Evolutionary conservation across 2,113 vertebrate species (phyloP).

Genomic region (Oryzias curvinotus): DNA sequence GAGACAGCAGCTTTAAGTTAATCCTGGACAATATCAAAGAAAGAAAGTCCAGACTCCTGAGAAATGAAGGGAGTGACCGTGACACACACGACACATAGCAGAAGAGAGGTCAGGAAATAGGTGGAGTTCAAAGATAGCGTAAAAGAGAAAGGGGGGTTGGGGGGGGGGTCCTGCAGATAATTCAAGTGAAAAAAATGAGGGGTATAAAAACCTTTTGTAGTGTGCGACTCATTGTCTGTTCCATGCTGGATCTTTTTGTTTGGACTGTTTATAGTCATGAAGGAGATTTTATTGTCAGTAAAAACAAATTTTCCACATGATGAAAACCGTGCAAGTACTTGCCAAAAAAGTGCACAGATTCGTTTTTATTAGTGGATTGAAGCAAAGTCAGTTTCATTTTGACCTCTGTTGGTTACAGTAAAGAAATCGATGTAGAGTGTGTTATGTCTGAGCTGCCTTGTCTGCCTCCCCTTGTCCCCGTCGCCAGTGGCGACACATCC

Average conservation of each 20-base stretch:
- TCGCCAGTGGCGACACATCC: slow-evolving; percentile 65
- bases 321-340: background rate
- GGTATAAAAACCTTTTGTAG: slow-evolving; percentile 44
- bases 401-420: slow-evolving; percentile 21
- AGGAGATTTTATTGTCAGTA: slow-evolving; percentile 17
- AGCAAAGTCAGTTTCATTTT: background rate
- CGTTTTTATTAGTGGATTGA: background rate
- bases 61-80: slow-evolving; percentile 40
- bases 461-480: slow-evolving; percentile 60
- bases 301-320: background rate
- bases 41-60: slow-evolving; percentile 15
- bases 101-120: slow-evolving; percentile 49
- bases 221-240: slow-evolving; percentile 5
- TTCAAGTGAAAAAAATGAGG: slow-evolving; percentile 52
- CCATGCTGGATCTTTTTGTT: slow-evolving; percentile 8
- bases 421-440: slow-evolving; percentile 34
- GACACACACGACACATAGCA: slow-evolving; percentile 27
- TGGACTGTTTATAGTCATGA: slow-evolving; percentile 6
- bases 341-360: slow-evolving; percentile 20
- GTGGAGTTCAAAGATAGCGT: slow-evolving; percentile 47
- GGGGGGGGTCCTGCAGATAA: slow-evolving; percentile 30
- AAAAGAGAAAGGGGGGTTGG: slow-evolving; percentile 13
- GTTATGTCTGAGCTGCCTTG: slow-evolving; percentile 61
- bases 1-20: slow-evolving; percentile 42
- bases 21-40: slow-evolving; percentile 58